Conservation (phyloP, 2,888 invertebrate species). For the Drosophila kambysellisi region DNA sequence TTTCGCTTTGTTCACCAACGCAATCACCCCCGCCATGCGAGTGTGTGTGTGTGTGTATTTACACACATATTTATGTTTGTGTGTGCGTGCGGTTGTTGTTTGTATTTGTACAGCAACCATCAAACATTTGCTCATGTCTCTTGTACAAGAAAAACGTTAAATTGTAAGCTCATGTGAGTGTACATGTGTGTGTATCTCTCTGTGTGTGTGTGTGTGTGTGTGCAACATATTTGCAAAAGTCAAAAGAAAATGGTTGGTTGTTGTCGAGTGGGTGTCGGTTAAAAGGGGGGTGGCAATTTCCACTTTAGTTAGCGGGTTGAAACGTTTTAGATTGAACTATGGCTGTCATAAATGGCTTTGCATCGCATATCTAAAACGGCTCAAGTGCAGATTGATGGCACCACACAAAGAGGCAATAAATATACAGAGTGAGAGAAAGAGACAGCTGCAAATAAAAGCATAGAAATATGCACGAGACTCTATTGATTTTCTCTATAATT, state of each 20-base stretch:
- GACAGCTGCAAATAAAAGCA: background rate
- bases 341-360: conserved; percentile 74
- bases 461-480: conserved; percentile 4
- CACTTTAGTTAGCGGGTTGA: conserved; percentile 71
- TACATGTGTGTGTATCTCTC: conserved; percentile 14
- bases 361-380: conserved; percentile 71
- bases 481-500: conserved; percentile 24
- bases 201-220: conserved; percentile 9
- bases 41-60: conserved; percentile 15
- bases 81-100: conserved; percentile 63
- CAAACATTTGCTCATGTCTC: conserved; percentile 78
- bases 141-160: conserved; percentile 53
- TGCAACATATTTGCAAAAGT: conserved; percentile 68
- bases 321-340: conserved; percentile 75
- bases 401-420: conserved; percentile 38
- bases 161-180: conserved; percentile 47
- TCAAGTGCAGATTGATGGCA: conserved; percentile 70
- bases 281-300: conserved; percentile 53
- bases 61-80: conserved; percentile 13
- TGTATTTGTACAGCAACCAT: conserved; percentile 83
- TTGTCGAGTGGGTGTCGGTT: conserved; percentile 7
- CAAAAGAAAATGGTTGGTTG: conserved; percentile 75
- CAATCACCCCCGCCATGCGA: conserved; percentile 65
- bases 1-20: conserved; percentile 72
- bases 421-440: conserved; percentile 1